Evolutionary conservation across 2,113 vertebrate species (phyloP).

Genomic region (Leucoraja erinaceus): DNA sequence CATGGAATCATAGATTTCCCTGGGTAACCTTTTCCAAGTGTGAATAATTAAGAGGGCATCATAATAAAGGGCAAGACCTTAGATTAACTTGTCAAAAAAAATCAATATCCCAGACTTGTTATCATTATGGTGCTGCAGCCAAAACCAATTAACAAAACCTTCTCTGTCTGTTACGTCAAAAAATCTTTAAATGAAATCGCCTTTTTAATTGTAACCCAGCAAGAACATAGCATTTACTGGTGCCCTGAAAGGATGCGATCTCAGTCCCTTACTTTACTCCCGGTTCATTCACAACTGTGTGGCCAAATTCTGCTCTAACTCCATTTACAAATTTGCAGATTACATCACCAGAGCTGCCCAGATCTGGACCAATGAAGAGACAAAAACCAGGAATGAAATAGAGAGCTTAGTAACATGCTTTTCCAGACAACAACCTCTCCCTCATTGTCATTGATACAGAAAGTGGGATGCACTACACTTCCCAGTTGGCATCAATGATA

Average conservation of each 20-base stretch:
- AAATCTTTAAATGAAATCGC: not conserved
- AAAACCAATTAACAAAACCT: not conserved
- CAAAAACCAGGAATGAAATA: too few relatives aligned
- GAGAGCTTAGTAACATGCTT: too few relatives aligned
- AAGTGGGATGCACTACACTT: too few relatives aligned
- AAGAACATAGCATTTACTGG: not conserved
- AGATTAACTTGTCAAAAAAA: not conserved
- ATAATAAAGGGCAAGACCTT: not conserved
- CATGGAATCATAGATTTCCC: not conserved
- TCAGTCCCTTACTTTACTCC: too few relatives aligned
- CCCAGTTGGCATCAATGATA: too few relatives aligned
- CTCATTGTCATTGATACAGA: too few relatives aligned
- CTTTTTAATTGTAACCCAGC: not conserved
- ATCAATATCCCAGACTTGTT: not conserved
- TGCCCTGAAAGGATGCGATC: not conserved
- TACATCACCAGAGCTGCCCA: too few relatives aligned
- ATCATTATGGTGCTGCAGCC: not conserved
- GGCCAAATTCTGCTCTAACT: too few relatives aligned
- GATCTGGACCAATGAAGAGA: too few relatives aligned
- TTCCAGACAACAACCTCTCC: too few relatives aligned
- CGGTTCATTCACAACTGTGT: too few relatives aligned
- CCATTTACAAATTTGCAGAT: too few relatives aligned
- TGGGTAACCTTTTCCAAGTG: not conserved
- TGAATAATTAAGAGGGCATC: not conserved
- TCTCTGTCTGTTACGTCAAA: not conserved